Evolutionary conservation across 1,140 invertebrate genomes (phyloP).

Genomic region (Drosophila orena): DNA sequence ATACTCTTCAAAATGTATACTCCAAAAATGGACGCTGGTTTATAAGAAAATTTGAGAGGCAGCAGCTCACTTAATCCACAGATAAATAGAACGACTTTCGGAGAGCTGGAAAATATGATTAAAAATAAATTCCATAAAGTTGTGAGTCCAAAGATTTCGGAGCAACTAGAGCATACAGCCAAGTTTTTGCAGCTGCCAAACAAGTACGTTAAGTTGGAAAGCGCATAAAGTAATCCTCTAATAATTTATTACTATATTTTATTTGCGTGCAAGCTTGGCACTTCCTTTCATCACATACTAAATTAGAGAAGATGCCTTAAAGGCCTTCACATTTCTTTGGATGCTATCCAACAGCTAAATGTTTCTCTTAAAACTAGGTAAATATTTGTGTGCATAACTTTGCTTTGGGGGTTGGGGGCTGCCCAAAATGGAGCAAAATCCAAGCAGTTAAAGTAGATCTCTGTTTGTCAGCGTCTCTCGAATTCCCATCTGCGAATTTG

Average conservation of each 20-base stretch:
- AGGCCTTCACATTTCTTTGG: neutral
- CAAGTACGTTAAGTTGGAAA: neutral
- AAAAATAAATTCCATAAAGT: neutral
- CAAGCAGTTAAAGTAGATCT: slow-evolving; percentile 26
- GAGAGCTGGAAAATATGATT: neutral
- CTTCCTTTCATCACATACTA: too few species aligned
- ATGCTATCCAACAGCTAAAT: neutral
- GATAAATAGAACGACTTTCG: too few species aligned
- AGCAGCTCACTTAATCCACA: neutral
- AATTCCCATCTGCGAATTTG: slow-evolving; percentile 13
- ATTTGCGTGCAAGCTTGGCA: neutral
- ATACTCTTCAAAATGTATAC: slow-evolving; percentile 10
- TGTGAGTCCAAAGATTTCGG: too few species aligned
- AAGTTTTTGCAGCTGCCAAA: neutral
- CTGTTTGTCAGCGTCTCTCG: slow-evolving; percentile 7
- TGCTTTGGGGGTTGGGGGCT: neutral
- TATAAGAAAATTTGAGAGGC: neutral
- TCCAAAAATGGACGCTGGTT: neutral
- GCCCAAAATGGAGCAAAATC: slow-evolving; percentile 7
- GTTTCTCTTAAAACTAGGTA: neutral
- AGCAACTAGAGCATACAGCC: neutral
- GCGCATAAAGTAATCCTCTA: neutral
- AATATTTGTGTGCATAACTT: slow-evolving; percentile 7
- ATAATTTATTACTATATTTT: neutral
- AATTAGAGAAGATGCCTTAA: too few species aligned